Base-by-base conservation (phyloP, 2,113 vertebrate genomes). In the Myrmecobius fasciatus region DNA sequence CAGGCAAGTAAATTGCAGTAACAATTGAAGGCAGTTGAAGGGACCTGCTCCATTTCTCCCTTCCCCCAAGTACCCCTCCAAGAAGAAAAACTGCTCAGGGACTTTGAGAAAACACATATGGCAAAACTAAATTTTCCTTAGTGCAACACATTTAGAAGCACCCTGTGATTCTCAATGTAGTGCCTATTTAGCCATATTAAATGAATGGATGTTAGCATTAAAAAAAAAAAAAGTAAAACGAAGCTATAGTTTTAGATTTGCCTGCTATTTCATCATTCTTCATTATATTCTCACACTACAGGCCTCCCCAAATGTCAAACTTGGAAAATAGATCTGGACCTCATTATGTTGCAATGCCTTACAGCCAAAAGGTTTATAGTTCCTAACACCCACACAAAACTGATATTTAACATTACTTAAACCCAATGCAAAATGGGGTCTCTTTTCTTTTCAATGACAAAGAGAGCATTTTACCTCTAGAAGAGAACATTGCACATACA, bases 321-420 rank as follows among this genome's bases (percentile, higher is more conserved):
- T 98, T 95, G 12, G 88, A 92, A 96, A 96, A 93, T 48, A 48
- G 89, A 83, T 60, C 90, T 91, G 25, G 0, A 52, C 28, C 3
- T 43, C 89, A 89, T 93, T 94, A 90, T 26, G 3, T 91, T 96
- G 28, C 8, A 90, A 26, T 90, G 91, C 17, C 24, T 91, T 94
- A 96, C 36, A 94, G 8, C 22, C 54, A 92, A 92, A 96, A 93
- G 8, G 26, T 43, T 89, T 95, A 95, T 0, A 1, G 3, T 28
- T 96, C 7, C 25, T 60, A 47, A 83, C 10, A 25, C 2, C 90
- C n/a, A 52, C 20, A 60, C 8, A n/a, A 46, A 93, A 28, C 17
- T 46, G 24, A n/a, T 43, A 88, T 2, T 90, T 94, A 92, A 12
- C 53, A 11, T 96, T 92, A 22, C 46, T 97, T 96, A 97, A 96